Base-by-base conservation (phyloP, 2,113 vertebrate species). In the Cyprinodon brontotheroides region DNA sequence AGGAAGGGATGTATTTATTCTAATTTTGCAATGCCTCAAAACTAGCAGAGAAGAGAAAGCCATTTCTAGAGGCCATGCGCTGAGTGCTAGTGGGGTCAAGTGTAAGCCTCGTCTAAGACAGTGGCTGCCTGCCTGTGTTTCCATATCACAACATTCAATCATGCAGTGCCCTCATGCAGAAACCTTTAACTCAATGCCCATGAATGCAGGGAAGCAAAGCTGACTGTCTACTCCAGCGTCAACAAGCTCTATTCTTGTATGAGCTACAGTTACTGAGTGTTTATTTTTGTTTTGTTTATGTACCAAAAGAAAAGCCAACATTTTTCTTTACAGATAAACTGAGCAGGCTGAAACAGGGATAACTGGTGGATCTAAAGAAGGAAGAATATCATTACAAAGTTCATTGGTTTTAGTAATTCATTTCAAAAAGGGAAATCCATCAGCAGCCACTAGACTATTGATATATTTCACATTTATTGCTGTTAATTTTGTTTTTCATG, bases 131-230 rank as follows among this genome's bases (percentile, higher is more conserved):
- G 89, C 83, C 87, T 86, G 88, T 77, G 84, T 91, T 92, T 93
- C 87, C 91, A 87, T 91, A 89, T 91, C 79, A 77, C 86, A 89
- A 87, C 85, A 83, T 87, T 92, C 90, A 92, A 92, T 93, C 92
- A 92, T 84, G 86, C 86, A 65, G 82, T 72, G 82, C 87, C 86
- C 89, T 92, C 89, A 92, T 93, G 90, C 92, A 92, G 92, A 93
- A 92, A 93, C 84, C 86, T 88, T 90, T 89, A 89, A 90, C 89
- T 88, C 81, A 80, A 77, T 82, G 89, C 82, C 84, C 90, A 82
- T 86, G 72, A 92, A 89, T 80, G 84, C 87, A 85, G 70, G 69
- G 67, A 61, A 80, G 85, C 83, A 80, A 67, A 77, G 80, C 84
- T 53, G 43, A 75, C 86, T 66, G 84, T 86, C 85, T 64, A 38